Evolutionary conservation across 35 echinoderm and acorn worm species (phyloP).

Genomic region (Heliocidaris erythrogramma): DNA sequence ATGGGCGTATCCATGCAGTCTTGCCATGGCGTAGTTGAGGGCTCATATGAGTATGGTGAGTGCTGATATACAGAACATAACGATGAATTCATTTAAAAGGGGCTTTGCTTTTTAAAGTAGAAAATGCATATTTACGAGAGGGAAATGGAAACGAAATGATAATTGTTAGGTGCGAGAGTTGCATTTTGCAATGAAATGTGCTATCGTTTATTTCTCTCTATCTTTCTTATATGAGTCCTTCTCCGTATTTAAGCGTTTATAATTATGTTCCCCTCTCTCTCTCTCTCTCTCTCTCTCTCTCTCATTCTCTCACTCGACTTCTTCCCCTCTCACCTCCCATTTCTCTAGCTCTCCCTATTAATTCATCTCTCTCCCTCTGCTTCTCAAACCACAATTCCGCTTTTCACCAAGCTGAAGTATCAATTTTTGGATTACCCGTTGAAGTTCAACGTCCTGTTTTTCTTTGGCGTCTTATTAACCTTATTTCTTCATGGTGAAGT

Average conservation of each 20-base stretch:
- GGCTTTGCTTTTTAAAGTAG: no score
- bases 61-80: no score
- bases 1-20: not conserved
- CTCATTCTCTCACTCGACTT: not conserved
- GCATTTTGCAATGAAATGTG: no score
- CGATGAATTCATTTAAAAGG: no score
- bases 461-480: not conserved
- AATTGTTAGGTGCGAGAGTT: no score
- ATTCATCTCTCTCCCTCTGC: not conserved
- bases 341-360: not conserved
- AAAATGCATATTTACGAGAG: no score
- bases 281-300: not conserved
- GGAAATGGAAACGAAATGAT: no score
- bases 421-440: constrained; percentile 32
- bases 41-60: no score
- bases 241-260: no score
- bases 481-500: not conserved
- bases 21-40: not conserved
- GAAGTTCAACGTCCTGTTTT: constrained; percentile 40
- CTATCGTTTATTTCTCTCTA: no score
- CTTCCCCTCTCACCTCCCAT: not conserved
- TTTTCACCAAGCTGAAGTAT: constrained; percentile 9
- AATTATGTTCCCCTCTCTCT: not conserved
- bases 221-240: no score
- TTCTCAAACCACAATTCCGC: constrained; percentile 8